phyloP scores from a whole-genome alignment of 1,140 invertebrate species.

The Heliconius himera region DNA sequence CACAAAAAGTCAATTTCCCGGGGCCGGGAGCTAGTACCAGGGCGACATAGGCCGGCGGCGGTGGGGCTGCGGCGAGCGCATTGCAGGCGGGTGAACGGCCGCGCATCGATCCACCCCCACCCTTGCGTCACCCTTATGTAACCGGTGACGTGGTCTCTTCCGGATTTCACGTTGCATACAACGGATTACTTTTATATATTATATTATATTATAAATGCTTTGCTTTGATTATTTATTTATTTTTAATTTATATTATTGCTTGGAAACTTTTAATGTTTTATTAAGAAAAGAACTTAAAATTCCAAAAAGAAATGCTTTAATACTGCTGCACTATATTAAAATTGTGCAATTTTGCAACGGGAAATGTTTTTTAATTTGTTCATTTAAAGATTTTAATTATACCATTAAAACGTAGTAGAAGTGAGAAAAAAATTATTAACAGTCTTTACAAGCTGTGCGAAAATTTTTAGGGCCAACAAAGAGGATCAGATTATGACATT shows the following conservation, averaged over 20 bases:
- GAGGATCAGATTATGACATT: constrained; percentile 16
- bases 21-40: constrained; percentile 57
- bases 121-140: constrained; percentile 71
- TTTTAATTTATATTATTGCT: background rate
- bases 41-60: constrained; percentile 57
- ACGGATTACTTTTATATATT: constrained; percentile 1
- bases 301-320: too few species aligned
- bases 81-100: constrained; percentile 78
- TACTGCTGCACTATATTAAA: background rate
- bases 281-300: background rate
- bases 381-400: background rate
- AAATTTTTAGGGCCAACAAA: constrained; percentile 13
- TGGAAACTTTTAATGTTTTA: background rate
- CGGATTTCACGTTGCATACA: constrained; percentile 40
- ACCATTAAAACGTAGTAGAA: background rate
- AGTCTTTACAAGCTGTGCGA: background rate
- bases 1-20: constrained; percentile 47
- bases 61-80: constrained; percentile 60
- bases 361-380: background rate
- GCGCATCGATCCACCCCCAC: constrained; percentile 64
- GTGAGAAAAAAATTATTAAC: background rate
- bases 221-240: background rate
- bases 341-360: background rate
- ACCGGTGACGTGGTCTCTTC: constrained; percentile 69
- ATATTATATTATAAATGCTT: background rate